Base-by-base conservation (phyloP, 1,140 invertebrate genomes). In the Lasioglossum baleicum region DNA sequence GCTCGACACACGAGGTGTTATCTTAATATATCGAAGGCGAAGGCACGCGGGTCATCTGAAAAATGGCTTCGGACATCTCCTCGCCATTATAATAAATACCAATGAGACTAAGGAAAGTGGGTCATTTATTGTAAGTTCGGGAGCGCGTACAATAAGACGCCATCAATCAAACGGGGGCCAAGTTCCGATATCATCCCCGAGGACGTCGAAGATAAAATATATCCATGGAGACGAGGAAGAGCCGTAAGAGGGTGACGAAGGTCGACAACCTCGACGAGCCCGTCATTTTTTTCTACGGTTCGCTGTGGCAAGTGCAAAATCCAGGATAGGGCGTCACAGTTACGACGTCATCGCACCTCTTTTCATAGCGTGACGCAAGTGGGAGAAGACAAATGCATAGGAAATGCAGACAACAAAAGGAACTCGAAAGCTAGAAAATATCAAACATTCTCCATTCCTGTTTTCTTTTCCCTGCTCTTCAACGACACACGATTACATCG, bases 151-250 rank as follows among this genome's bases (percentile, higher is more conserved):
- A 58, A 35, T 35, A 48, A 42, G 53, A 70, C 61, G 48, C 26
- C 74, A 76, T 69, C 74, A 60, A 77, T 77, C 75, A 77, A 70
- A 51, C 15, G 17, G 17, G 51, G 4, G 3, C 0, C 44, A 15
- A 51, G 20, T 65, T 22, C 44, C 44, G 53, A 48, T 76, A 68
- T 42, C 40, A 31, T 31, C 22, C 26, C 2, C 26, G 53, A 48
- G 44, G 13, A 48, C 15, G 22, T n/a, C 42, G 17, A 31, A 35
- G 75, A 70, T 77, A 70, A 70, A 77, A 70, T 31, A n/a, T 15
- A 17, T 11, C 7, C 11, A 2, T 5, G 20, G 10, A 20, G 42
- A 69, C 35, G 66, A 44, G 40, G 42, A 67, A 58, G 15, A 53
- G 2, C 48, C 40, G 5, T 42, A n/a, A 67, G 20, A 44, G 64